Base-by-base conservation (phyloP, 2,797 vertebrate species). In the Tragopan temminckii region DNA sequence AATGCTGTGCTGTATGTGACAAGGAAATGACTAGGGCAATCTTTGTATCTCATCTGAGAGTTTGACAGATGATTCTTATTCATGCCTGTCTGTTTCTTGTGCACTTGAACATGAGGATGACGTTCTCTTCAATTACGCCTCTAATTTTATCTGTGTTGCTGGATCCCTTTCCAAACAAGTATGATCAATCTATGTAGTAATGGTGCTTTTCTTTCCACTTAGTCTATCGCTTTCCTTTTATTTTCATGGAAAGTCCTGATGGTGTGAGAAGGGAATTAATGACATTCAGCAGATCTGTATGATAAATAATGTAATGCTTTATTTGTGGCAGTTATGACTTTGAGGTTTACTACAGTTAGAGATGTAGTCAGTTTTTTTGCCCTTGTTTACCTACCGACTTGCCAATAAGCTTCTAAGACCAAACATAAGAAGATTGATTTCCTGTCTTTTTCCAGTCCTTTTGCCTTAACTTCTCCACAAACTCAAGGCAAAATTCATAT, bases 231-330 rank as follows among this genome's bases (percentile, higher is more conserved):
- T 48, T 62, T 71, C 24, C 10, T 18, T 64, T 68, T 78, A 31
- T 69, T 85, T 72, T 74, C 25, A 31, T 66, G 57, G 45, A 13
- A 59, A 84, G 20, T 42, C 18, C 69, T 77, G 36, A 43, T 59
- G 58, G 27, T 67, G 33, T 24, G 13, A 33, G 45, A 45, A 76
- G 29, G 35, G 33, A 82, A 24, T 21, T 64, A 66, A 77, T 77
- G 10, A 5, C 1, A 1, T 66, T 71, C 40, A 52, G 29, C 77
- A 89, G 89, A 81, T 53, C 29, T 4, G 2, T 31, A 1, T 57
- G 50, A 88, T 81, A 93, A 91, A 29, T 23, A 83, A 62, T 48
- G 58, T 78, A 93, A 83, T 25, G 20, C 18, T 78, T 76, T 68
- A 67, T 38, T 80, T 11, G 8, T 0, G 2, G 14, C 11, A 71